Evolutionary conservation across 2,888 invertebrate species (phyloP).

Genomic region (Tinea semifulvella): DNA sequence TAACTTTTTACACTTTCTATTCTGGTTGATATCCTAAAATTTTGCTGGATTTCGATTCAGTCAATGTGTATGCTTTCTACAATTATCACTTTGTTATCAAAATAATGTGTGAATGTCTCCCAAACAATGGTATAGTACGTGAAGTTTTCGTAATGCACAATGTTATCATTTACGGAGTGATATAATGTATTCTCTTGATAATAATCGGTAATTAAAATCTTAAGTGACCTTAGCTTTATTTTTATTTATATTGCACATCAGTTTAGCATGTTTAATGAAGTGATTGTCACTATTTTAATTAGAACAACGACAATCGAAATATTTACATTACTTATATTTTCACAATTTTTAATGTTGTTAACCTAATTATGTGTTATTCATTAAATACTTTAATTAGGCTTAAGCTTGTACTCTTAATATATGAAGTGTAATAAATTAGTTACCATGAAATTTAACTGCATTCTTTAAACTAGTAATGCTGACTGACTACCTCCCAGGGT

Average conservation of each 20-base stretch:
- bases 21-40: neutral
- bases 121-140: neutral
- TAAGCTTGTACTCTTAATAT: no score
- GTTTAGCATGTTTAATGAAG: neutral
- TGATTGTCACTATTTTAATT: neutral
- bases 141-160: neutral
- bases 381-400: no score
- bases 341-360: neutral
- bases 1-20: conserved; percentile 2
- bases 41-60: neutral
- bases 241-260: neutral
- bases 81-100: no score
- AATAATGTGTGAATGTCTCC: neutral
- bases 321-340: no score
- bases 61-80: neutral
- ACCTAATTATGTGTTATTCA: conserved; percentile 1
- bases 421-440: no score
- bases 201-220: conserved; percentile 5
- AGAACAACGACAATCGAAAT: neutral
- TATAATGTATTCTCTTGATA: conserved; percentile 5
- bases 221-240: conserved; percentile 2
- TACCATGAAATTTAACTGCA: no score
- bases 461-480: no score
- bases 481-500: no score
- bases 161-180: conserved; percentile 6